Base-by-base conservation (phyloP, 2,797 vertebrate genomes). In the Phataginus tricuspis region DNA sequence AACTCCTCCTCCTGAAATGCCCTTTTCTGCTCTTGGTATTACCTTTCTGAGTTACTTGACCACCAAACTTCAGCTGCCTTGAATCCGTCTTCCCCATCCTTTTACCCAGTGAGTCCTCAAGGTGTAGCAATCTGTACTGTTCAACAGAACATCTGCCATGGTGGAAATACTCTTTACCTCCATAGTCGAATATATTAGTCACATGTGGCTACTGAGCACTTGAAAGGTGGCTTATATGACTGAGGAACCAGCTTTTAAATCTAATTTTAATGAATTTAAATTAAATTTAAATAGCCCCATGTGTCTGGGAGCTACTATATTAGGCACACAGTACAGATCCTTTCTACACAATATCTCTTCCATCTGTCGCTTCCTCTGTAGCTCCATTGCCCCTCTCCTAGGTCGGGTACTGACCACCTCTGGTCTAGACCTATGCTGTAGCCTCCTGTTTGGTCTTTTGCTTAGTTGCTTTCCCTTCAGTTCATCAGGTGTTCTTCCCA, bases 211-310 rank as follows among this genome's bases (percentile, higher is more conserved):
- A 63, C 0, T 5, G 7, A 91, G 34, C 39, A 9, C 63, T 63
- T 69, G 63, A 90, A 83, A 89, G 61, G 84, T 72, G 51, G 14
- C 80, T 69, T 23, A 89, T 68, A 66, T 0, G 4, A 71, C 18
- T 23, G 51, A 78, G n/a, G 18, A 80, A 66, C 2, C 77, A 27
- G n/a, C 34, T 68, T 90, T 94, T 66, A 29, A 49, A 79, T 86
- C 45, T 90, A 71, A 86, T 61, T 95, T 88, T 53, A 78, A 64
- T 86, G 5, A 68, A n/a, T 74, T 59, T 88, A 57, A 91, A 61
- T 77, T 96, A 42, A 66, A 72, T 63, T 63, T 74, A 64, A 95
- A 71, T 34, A 59, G 27, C 63, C 42, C 18, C 90, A 25, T 19
- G 13, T 57, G 29, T 12, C 49, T 29, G 59, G 39, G 86, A 15